phyloP scores from a whole-genome alignment of 2,888 invertebrate species.

The Lycia hirtaria region DNA sequence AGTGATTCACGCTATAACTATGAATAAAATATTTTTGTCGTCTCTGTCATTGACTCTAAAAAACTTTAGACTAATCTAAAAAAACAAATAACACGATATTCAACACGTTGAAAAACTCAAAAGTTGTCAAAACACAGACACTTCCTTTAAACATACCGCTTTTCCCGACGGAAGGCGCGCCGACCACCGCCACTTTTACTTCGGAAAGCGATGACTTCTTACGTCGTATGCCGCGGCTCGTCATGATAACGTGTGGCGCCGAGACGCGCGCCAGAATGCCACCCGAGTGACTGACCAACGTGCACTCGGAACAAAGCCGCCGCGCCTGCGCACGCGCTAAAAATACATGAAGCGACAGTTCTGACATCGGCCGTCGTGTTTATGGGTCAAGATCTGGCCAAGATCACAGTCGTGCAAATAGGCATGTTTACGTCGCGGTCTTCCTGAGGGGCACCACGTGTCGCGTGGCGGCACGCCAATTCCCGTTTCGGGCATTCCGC shows the following conservation, averaged over 20 bases:
- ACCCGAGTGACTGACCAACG: slow-evolving; percentile 56
- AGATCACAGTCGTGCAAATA: slow-evolving; percentile 78
- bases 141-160: slow-evolving; percentile 96
- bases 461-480: slow-evolving; percentile 59
- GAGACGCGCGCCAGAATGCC: slow-evolving; percentile 53
- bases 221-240: slow-evolving; percentile 92
- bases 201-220: slow-evolving; percentile 96
- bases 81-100: slow-evolving; percentile 2
- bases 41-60: slow-evolving; percentile 16
- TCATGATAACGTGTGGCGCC: slow-evolving; percentile 75
- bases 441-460: slow-evolving; percentile 66
- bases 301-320: slow-evolving; percentile 62
- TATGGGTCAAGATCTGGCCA: slow-evolving; percentile 85
- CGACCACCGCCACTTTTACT: slow-evolving; percentile 95
- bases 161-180: slow-evolving; percentile 96
- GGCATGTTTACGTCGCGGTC: slow-evolving; percentile 73
- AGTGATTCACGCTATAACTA: slow-evolving; percentile 27
- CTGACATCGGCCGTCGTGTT: slow-evolving; percentile 78
- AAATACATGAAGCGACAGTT: slow-evolving; percentile 80
- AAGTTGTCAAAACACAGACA: too few species aligned
- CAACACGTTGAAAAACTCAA: not conserved
- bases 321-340: slow-evolving; percentile 70
- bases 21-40: slow-evolving; percentile 22
- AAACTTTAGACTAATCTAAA: slow-evolving; percentile 3
- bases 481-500: slow-evolving; percentile 38